phyloP scores from a whole-genome alignment of 2,888 invertebrate species.

The Drosophila testacea region DNA sequence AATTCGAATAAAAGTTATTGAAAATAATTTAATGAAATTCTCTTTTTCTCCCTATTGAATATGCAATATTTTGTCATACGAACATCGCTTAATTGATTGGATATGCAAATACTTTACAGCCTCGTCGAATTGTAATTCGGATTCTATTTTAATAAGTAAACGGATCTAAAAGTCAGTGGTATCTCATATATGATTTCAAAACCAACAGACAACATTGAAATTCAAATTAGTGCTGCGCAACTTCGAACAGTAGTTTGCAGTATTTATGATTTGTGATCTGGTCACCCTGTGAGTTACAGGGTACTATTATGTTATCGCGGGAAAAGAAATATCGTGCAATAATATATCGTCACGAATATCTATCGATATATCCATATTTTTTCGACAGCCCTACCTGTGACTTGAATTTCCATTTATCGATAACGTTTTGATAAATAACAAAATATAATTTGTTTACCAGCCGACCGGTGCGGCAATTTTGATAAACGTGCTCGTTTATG shows the following conservation, averaged over 20 bases:
- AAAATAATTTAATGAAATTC: constrained; percentile 12
- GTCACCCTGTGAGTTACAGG: constrained; percentile 24
- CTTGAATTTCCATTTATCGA: constrained; percentile 34
- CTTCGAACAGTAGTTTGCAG: constrained; percentile 2
- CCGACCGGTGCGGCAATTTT: constrained; percentile 58
- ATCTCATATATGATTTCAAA: background rate
- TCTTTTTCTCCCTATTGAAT: background rate
- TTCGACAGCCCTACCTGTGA: too few species aligned
- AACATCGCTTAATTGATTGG: too few species aligned
- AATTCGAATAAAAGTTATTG: constrained; percentile 56
- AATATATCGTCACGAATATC: too few species aligned
- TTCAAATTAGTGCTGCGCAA: constrained; percentile 9
- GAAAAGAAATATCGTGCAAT: too few species aligned
- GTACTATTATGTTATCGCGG: too few species aligned
- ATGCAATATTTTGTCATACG: too few species aligned
- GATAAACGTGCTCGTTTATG: constrained; percentile 12
- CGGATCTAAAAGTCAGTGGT: too few species aligned
- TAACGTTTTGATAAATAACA: constrained; percentile 35
- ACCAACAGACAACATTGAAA: background rate
- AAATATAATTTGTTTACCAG: constrained; percentile 50
- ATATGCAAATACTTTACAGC: too few species aligned
- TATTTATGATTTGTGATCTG: background rate
- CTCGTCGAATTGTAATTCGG: too few species aligned
- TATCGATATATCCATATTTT: too few species aligned
- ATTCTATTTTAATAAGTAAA: too few species aligned